Conservation (phyloP, 2,797 vertebrate genomes). For the Silurus lanzhouensis region DNA sequence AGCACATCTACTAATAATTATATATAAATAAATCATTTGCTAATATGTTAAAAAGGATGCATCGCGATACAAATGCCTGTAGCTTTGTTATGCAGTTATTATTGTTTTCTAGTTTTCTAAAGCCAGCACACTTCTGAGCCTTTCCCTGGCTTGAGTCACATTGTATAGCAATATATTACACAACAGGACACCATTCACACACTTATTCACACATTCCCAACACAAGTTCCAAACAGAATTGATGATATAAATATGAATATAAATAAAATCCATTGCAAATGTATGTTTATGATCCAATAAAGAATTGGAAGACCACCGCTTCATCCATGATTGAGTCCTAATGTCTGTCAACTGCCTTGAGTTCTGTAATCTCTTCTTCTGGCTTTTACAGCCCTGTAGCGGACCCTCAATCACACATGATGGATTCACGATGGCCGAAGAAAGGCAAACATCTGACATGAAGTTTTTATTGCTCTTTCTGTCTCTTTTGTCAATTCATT, state of each 20-base stretch:
- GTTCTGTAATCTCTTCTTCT: not conserved
- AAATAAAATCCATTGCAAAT: not conserved
- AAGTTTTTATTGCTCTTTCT: not conserved
- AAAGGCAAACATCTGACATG: slow-evolving; percentile 2
- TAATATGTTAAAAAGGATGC: too few species aligned
- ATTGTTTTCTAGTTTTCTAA: not conserved
- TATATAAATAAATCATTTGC: too few species aligned
- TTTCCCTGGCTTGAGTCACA: not conserved
- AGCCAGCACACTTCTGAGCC: not conserved
- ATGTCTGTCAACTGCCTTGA: slow-evolving; percentile 2
- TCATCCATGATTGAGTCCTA: not conserved
- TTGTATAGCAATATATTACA: not conserved
- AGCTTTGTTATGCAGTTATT: not conserved
- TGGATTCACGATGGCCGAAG: not conserved
- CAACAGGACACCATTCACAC: not conserved
- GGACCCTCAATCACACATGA: not conserved
- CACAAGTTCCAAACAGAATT: not conserved
- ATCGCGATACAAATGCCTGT: not conserved
- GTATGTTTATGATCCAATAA: not conserved
- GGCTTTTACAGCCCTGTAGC: not conserved
- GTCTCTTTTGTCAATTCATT: not conserved
- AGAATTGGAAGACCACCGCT: not conserved
- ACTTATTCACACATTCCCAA: not conserved
- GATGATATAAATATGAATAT: not conserved
- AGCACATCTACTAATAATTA: too few species aligned